Evolutionary conservation across 2,888 invertebrate species (phyloP).

Genomic region (Acleris literana): DNA sequence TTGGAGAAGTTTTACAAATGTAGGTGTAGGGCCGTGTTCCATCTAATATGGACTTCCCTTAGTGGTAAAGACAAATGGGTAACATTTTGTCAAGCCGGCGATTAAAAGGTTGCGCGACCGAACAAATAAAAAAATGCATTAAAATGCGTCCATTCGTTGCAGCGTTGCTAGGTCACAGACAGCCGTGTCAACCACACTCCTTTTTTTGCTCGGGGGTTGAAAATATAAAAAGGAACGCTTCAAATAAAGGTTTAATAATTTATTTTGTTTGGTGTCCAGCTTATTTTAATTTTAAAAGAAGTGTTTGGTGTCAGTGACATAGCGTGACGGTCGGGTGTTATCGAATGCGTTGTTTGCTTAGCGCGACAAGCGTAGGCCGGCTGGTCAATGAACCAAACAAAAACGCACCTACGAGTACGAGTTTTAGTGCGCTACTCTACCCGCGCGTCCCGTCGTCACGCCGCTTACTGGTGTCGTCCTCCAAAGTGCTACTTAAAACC

Average conservation of each 20-base stretch:
- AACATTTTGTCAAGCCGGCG: too few relatives aligned
- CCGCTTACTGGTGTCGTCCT: conserved; percentile 4
- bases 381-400: conserved; percentile 83
- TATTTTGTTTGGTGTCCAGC: conserved; percentile 12
- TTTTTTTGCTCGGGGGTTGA: too few relatives aligned
- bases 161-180: too few relatives aligned
- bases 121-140: too few relatives aligned
- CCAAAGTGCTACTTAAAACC: background rate
- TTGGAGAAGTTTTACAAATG: background rate
- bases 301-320: conserved; percentile 67
- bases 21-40: too few relatives aligned
- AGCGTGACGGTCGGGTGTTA: conserved; percentile 77
- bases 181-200: too few relatives aligned
- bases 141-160: too few relatives aligned
- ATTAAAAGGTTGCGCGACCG: too few relatives aligned
- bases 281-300: conserved; percentile 37
- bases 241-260: too few relatives aligned
- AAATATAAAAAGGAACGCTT: too few relatives aligned
- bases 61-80: too few relatives aligned
- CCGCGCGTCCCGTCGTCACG: conserved; percentile 20
- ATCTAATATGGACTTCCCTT: too few relatives aligned
- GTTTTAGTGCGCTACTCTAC: conserved; percentile 19
- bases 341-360: conserved; percentile 79
- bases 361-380: conserved; percentile 62
- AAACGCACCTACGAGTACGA: conserved; percentile 45